phyloP scores from a whole-genome alignment of 2,888 invertebrate species.

The Parasteatoda lunata region DNA sequence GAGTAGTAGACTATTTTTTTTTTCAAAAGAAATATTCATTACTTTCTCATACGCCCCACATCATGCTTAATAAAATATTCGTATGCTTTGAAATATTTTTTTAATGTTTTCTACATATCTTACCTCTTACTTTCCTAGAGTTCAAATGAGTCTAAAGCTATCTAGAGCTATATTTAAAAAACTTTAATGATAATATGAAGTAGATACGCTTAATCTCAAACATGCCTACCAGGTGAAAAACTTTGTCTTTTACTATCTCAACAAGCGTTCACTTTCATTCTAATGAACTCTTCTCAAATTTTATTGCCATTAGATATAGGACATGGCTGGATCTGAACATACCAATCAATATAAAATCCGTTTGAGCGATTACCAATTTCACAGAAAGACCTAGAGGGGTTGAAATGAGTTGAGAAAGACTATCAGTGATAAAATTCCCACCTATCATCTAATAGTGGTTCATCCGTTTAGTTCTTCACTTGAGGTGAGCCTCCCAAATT shows the following conservation, averaged over 20 bases:
- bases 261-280: constrained; percentile 7
- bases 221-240: background rate
- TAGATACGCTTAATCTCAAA: too few species aligned
- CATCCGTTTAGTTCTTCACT: constrained; percentile 49
- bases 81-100: too few species aligned
- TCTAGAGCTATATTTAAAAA: too few species aligned
- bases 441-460: constrained; percentile 46
- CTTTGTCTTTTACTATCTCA: background rate
- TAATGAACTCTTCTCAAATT: constrained; percentile 53
- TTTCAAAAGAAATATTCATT: too few species aligned
- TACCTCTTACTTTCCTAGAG: too few species aligned
- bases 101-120: too few species aligned
- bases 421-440: constrained; percentile 48
- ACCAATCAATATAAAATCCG: constrained; percentile 52
- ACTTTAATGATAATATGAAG: too few species aligned
- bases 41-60: too few species aligned
- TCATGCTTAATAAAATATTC: too few species aligned
- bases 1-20: too few species aligned
- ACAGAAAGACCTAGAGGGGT: constrained; percentile 8
- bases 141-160: too few species aligned
- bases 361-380: constrained; percentile 34
- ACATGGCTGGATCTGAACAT: constrained; percentile 4
- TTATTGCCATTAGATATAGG: constrained; percentile 35
- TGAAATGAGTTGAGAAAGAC: constrained; percentile 3
- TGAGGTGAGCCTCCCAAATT: constrained; percentile 51